Base-by-base conservation (phyloP, 2,888 invertebrate species). In the Orgyia antiqua region DNA sequence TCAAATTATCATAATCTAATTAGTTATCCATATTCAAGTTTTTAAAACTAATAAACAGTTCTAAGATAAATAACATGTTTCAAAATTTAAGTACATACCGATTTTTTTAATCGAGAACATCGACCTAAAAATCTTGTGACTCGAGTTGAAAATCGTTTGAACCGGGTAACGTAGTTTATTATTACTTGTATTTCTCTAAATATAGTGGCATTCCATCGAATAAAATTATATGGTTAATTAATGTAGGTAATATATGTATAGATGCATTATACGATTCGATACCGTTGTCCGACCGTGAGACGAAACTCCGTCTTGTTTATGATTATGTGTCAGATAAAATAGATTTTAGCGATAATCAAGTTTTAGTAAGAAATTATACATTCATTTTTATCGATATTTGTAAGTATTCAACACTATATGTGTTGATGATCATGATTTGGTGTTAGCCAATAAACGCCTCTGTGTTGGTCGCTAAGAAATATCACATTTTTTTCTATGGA, bases 21-120 rank as follows among this genome's bases (percentile, higher is more conserved):
- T 65, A 66, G 43, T 53, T 48, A 51, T 44, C 51, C 53, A 58
- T 59, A 59, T 60, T 57, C 55, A 58, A 34, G 36, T 52, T 33
- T 44, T 50, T 46, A 55, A 58, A 62, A 50, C 49, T 43, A 44
- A 51, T 45, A 52, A 52, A 49, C 47, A 36, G 10, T 44, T 36
- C 38, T 36, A 56, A 54, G 46, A 61, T 59, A 63, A 68, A 68
- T 63, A 62, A 60, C 53, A 48, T 46, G 51, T 64, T 60, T 51
- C 51, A 44, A 57, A 63, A 60, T 42, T 54, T 52, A 58, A 50
- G 45, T 52, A 48, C 58, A 56, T 20, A n/a, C 26, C 48, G 56
- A 66, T 57, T 58, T 36, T n/a, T n/a, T n/a, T n/a, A n/a, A n/a
- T n/a, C n/a, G n/a, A n/a, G n/a, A n/a, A n/a, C n/a, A n/a, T n/a